Evolutionary conservation across 2,888 invertebrate species (phyloP).

Genomic region (Sinelater perroti): DNA sequence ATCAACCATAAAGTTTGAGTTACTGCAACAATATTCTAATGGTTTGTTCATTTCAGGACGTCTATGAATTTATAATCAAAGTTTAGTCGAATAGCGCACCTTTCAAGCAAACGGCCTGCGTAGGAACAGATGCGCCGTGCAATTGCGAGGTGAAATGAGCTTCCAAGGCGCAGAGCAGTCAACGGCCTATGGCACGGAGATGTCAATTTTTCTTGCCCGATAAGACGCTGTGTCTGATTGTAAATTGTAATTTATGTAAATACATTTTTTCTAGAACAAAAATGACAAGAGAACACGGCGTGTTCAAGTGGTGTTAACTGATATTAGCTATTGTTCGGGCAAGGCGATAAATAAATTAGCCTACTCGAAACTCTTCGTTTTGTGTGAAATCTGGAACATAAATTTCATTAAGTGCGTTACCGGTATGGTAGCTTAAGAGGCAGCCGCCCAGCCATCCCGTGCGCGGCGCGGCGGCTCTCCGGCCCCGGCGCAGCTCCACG

Average conservation of each 20-base stretch:
- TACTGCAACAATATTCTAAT: no score
- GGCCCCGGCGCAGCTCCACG: constrained; percentile 2
- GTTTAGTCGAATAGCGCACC: no score
- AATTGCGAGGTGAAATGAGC: no score
- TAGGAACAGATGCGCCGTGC: no score
- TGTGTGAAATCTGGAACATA: constrained; percentile 57
- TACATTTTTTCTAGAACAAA: constrained; percentile 37
- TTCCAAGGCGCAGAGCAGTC: no score
- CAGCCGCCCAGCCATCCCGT: constrained; percentile 48
- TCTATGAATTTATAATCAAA: no score
- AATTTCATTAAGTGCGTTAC: constrained; percentile 61
- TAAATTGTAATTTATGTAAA: constrained; percentile 39
- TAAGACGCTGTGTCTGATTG: constrained; percentile 21
- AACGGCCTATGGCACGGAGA: not conserved
- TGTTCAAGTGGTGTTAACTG: constrained; percentile 55
- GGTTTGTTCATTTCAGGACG: no score
- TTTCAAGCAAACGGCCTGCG: no score
- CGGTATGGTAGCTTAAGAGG: constrained; percentile 57
- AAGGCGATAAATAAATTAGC: constrained; percentile 59
- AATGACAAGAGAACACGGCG: constrained; percentile 41
- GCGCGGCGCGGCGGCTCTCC: constrained; percentile 4
- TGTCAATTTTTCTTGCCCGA: constrained; percentile 12
- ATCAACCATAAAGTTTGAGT: no score
- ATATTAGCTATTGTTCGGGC: constrained; percentile 58
- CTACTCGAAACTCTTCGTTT: constrained; percentile 55